Evolutionary conservation across 35 echinoderm and acorn worm genomes (phyloP).

Genomic region (Heliocidaris tuberculata): DNA sequence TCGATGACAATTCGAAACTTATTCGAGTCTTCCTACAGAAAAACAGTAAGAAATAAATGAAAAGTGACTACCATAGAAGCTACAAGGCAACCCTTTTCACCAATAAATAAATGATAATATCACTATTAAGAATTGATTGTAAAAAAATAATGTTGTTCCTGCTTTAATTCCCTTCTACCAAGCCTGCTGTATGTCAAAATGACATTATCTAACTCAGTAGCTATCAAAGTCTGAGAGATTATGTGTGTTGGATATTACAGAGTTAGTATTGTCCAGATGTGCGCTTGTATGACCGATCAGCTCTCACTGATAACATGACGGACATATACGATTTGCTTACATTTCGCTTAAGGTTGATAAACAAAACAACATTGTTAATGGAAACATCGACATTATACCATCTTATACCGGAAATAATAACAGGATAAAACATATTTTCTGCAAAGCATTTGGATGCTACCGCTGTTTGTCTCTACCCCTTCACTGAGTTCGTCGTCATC

Average conservation of each 20-base stretch:
- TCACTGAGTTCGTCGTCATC: not conserved
- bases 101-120: too few relatives aligned
- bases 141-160: not conserved
- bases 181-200: not conserved
- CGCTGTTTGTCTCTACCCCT: not conserved
- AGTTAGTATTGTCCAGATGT: not conserved
- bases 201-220: not conserved
- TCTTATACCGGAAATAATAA: constrained; percentile 19
- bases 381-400: constrained; percentile 39
- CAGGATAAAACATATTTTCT: not conserved
- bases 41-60: too few relatives aligned
- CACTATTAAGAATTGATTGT: not conserved
- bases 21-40: too few relatives aligned
- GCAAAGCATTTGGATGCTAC: not conserved
- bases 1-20: too few relatives aligned
- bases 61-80: too few relatives aligned
- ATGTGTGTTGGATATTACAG: not conserved
- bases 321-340: not conserved
- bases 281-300: not conserved
- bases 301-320: not conserved
- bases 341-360: not conserved
- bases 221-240: not conserved
- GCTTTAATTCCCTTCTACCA: not conserved
- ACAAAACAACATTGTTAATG: constrained; percentile 31
- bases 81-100: too few relatives aligned